Conservation (phyloP, 2,797 vertebrate species). For the Sebastes minor region DNA sequence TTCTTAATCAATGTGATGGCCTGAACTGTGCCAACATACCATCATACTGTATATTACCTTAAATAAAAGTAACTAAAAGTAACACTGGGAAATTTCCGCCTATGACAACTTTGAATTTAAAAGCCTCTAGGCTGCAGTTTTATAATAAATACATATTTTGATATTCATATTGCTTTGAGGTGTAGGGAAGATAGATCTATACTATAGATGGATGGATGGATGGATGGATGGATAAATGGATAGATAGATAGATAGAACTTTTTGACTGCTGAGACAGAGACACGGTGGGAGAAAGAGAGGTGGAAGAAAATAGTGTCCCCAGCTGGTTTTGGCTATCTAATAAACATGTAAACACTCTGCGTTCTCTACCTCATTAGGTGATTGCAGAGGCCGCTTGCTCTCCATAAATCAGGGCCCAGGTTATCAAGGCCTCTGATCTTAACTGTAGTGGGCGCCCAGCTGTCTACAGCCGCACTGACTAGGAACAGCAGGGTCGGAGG, state of each 20-base stretch:
- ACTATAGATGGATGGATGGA: no score
- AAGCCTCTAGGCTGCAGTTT: no score
- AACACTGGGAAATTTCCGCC: no score
- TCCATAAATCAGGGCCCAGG: slow-evolving; percentile 95
- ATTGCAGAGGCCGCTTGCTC: slow-evolving; percentile 85
- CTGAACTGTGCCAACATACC: background rate
- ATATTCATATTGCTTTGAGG: no score
- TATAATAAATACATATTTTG: no score
- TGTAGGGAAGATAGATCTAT: background rate
- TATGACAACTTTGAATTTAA: no score
- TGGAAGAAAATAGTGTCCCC: slow-evolving; percentile 75
- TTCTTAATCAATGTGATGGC: background rate
- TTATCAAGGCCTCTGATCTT: slow-evolving; percentile 98
- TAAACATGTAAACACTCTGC: slow-evolving; percentile 98
- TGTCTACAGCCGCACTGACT: slow-evolving; percentile 90
- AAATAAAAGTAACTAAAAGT: background rate
- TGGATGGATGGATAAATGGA: rapidly evolving
- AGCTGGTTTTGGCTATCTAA: slow-evolving; percentile 97
- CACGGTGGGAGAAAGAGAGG: slow-evolving; percentile 11
- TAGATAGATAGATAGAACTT: background rate
- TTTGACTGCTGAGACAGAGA: background rate
- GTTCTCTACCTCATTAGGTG: slow-evolving; percentile 97
- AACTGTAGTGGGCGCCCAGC: slow-evolving; percentile 97
- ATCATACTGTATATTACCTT: background rate
- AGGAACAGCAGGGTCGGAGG: slow-evolving; percentile 90